Conservation (phyloP, 1,140 invertebrate genomes). For the Triops cancriformis region DNA sequence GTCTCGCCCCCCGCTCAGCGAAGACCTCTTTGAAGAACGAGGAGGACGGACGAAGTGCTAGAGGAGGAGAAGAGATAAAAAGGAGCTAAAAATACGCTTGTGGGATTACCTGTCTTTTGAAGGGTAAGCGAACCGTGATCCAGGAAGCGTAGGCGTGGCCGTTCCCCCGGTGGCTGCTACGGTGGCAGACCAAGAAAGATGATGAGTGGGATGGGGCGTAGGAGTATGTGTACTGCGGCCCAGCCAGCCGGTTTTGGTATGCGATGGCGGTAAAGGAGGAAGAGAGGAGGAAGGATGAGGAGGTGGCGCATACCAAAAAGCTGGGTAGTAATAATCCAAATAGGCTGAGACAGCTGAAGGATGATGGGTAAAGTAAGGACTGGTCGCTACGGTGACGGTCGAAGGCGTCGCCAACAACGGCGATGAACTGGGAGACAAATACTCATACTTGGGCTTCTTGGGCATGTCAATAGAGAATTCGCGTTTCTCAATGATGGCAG, state of each 20-base stretch:
- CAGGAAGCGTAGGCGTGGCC: background rate
- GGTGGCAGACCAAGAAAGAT: background rate
- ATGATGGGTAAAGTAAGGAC: background rate
- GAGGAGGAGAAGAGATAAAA: background rate
- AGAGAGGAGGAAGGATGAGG: background rate
- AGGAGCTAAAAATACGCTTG: background rate
- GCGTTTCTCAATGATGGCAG: background rate
- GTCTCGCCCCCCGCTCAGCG: no score
- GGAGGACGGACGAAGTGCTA: background rate
- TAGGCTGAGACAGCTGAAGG: background rate
- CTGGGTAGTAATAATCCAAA: conserved; percentile 4
- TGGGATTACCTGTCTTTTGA: background rate
- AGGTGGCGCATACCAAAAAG: background rate
- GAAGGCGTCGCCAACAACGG: background rate
- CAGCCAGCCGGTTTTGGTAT: background rate
- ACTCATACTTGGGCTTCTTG: background rate
- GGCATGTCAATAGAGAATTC: background rate
- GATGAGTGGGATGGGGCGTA: conserved; percentile 2
- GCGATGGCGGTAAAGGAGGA: background rate
- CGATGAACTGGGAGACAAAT: background rate
- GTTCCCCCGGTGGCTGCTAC: background rate
- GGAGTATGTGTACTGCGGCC: background rate
- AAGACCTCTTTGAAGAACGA: background rate
- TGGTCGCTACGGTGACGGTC: background rate
- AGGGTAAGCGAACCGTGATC: background rate